Evolutionary conservation across 2,888 invertebrate genomes (phyloP), one percentile per base, ranked within the genome.

Genomic region (Pollenia labialis): DNA sequence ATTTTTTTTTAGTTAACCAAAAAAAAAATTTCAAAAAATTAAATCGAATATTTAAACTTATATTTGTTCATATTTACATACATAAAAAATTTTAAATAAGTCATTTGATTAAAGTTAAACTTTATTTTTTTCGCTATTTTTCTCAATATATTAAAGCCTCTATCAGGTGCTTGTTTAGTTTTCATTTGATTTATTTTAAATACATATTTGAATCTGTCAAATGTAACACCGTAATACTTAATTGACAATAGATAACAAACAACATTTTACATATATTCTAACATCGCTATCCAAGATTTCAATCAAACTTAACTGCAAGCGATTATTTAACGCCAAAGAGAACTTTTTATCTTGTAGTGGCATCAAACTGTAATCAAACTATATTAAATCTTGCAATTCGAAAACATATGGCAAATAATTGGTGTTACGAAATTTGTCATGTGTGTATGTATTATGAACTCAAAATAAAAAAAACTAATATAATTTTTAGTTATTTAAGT

Each of bases 361-460:
- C 80, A 80, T 80, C 80, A 54, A 71, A 52, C 9, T 42, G n/a
- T 52, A 62, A 69, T 62, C 71, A 60, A 58, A 48, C 12, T 56
- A 18, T 23, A 50, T 69, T 46, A 48, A 76, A 64, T 42, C 54
- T 23, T 7, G 18, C 40, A 40, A 50, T 32, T 56, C 14, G 1
- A 69, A 71, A 80, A 52, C 80, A 80, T 60, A 62, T 80, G 71
- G 71, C 52, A 42, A 50, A 69, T 42, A 58, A 48, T 56, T 77
- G 32, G 16, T 40, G 18, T 69, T 58, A 48, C 40, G 42, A 75
- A 42, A 79, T 64, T 68, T 77, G 54, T 76, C 66, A 66, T 32
- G 32, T 32, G 32, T 32, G 32, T 32, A 32, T 32, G 12, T 76
- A 52, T 58, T 40, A 48, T 4, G 23, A 64, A 52, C 40, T n/a